Evolutionary conservation across 2,888 invertebrate species (phyloP).

Genomic region (Acronicta psi): DNA sequence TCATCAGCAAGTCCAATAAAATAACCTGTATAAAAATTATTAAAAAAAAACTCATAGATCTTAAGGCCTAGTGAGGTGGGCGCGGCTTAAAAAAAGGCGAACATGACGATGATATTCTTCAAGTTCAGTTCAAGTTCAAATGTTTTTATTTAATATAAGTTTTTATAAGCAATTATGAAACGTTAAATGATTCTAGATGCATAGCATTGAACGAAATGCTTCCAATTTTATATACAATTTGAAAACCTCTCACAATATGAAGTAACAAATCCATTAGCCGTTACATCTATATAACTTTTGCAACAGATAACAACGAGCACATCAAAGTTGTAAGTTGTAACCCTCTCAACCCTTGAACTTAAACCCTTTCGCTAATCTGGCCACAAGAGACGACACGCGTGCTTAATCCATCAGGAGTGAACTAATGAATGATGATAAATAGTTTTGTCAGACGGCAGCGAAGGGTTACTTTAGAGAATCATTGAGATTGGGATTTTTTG

Average conservation of each 20-base stretch:
- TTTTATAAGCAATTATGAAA: no score
- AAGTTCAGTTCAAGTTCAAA: no score
- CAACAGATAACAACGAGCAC: conserved; percentile 52
- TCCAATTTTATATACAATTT: neutral
- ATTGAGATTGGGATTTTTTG: conserved; percentile 15
- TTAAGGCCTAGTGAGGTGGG: no score
- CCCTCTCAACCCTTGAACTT: conserved; percentile 65
- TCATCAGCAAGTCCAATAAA: no score
- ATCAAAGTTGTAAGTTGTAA: conserved; percentile 57
- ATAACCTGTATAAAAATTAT: no score
- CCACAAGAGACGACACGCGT: conserved; percentile 71
- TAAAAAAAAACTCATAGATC: no score
- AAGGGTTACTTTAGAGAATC: conserved; percentile 43
- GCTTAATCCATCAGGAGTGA: conserved; percentile 61
- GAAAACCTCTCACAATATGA: conserved; percentile 27
- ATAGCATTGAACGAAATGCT: neutral
- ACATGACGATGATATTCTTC: no score
- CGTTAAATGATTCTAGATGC: no score
- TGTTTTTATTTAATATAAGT: no score
- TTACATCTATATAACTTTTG: conserved; percentile 42
- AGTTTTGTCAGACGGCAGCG: conserved; percentile 66
- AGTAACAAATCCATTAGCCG: conserved; percentile 43
- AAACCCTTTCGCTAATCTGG: conserved; percentile 80
- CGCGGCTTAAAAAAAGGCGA: no score
- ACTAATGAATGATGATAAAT: conserved; percentile 87